Percentiles rank a stretch among this genome's conserved stretches.
Conservation (phyloP, 2,888 invertebrate species). For the Aphidoletes aphidimyza region DNA sequence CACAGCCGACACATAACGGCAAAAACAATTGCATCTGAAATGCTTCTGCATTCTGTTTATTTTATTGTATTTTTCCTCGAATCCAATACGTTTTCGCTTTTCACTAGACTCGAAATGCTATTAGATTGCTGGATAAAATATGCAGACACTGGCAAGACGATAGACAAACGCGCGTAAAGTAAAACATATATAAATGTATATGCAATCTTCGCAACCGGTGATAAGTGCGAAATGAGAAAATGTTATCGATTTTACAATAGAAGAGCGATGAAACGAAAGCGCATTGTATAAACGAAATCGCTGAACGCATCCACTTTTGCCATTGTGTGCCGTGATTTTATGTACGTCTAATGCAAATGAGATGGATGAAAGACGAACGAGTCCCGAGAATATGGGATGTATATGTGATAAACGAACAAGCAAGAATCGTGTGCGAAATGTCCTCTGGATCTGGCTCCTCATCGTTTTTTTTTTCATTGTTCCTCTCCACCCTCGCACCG, state of each 20-base stretch:
- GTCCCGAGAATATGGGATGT: not conserved
- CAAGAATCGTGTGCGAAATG: constrained; percentile 37
- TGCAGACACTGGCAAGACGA: not conserved
- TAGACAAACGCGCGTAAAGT: not conserved
- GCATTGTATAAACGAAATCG: constrained; percentile 9
- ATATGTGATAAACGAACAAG: constrained; percentile 20
- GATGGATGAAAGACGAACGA: constrained; percentile 36
- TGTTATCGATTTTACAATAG: constrained; percentile 43
- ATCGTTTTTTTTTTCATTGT: not conserved
- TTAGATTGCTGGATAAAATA: constrained; percentile 28
- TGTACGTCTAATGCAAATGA: constrained; percentile 28
- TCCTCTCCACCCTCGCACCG: not conserved
- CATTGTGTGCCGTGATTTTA: constrained; percentile 44
- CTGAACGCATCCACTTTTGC: constrained; percentile 18
- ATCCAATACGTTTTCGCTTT: constrained; percentile 18
- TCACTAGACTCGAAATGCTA: not conserved
- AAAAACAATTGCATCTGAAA: constrained; percentile 47
- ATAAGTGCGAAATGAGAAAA: constrained; percentile 53
- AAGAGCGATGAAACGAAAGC: no score
- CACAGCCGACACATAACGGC: not conserved
- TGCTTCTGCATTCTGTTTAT: constrained; percentile 24
- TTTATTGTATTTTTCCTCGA: constrained; percentile 13
- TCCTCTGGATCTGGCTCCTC: not conserved
- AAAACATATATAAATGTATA: not conserved
- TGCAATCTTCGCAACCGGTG: not conserved